Evolutionary conservation across 1,140 invertebrate species (phyloP), one percentile per base, ranked within the genome.

Genomic region (Zaprionus capensis): DNA sequence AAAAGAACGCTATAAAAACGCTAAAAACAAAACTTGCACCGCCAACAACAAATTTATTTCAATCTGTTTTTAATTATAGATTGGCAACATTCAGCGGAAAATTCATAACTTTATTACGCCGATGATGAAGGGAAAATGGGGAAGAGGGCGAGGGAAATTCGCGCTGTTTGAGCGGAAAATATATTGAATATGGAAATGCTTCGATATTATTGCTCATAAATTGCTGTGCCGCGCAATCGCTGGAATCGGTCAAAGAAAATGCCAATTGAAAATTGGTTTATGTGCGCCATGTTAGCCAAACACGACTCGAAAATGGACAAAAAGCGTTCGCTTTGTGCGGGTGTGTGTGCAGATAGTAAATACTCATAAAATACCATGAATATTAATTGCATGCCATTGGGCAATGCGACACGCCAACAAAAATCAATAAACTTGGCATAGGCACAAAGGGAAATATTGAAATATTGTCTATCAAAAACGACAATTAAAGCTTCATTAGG

Each of bases 401-500:
- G 51, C 61, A 61, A 68, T 49, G 63, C 49, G 24, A 53, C 36
- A 49, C 31, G 34, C 24, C 46, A 61, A 51, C 56, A 68, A 78
- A 74, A 66, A 72, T 78, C 65, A 70, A 63, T 56, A 78, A 71
- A 67, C 46, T 28, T 44, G 57, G 36, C 53, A 59, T 49, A 41
- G 9, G 62, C 46, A 59, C 56, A 17, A 69, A 41, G 20, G 31
- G 20, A 51, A 51, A 66, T 55, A 68, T 49, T 58, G 26, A 34
- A 78, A 85, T 85, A 86, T 79, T 49, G 41, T 62, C 70, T 41
- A 62, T 57, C 57, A 51, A 49, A 76, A 57, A 56, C 64, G 71
- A 59, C 76, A 80, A 82, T 78, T 87, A 82, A 87, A 77, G 72
- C 58, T 79, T 86, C 71, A 82, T 85, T 82, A 85, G 65, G 51